A percentile compares a stretch with the other conserved stretches of the same genome.
phyloP scores from a whole-genome alignment of 2,888 invertebrate species.

The Labia minor region DNA sequence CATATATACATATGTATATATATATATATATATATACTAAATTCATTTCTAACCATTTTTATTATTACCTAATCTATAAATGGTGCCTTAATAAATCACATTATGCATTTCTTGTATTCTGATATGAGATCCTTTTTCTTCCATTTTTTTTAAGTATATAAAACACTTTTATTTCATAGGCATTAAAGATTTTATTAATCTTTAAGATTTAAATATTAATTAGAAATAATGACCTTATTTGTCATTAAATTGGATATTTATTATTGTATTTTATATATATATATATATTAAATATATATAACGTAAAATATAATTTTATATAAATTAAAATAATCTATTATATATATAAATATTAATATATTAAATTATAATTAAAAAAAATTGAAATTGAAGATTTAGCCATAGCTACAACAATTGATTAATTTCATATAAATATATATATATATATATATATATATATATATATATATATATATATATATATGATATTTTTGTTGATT shows the following conservation, averaged over 20 bases:
- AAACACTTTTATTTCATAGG: background rate
- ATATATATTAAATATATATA: background rate
- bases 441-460: no score
- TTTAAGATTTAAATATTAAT: slow-evolving; percentile 14
- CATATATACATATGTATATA: no score
- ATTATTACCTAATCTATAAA: background rate
- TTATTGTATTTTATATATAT: no score
- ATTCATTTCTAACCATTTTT: background rate
- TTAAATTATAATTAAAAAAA: background rate
- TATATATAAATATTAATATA: background rate
- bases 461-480: slow-evolving; percentile 2
- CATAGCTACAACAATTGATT: no score
- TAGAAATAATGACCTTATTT: slow-evolving; percentile 7
- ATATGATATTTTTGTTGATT: background rate
- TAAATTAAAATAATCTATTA: background rate
- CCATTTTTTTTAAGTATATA: background rate
- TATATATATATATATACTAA: no score
- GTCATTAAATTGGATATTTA: background rate
- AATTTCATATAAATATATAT: no score
- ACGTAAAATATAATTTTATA: background rate
- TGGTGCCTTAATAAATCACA: slow-evolving; percentile 13
- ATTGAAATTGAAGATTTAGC: background rate
- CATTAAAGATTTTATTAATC: slow-evolving; percentile 4
- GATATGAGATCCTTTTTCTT: background rate
- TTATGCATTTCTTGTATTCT: background rate